These are phyloP conservation scores for Phoebastria nigripes DNA, from an alignment of 2,797 vertebrate species.

Conservation along the genomic window DNA sequence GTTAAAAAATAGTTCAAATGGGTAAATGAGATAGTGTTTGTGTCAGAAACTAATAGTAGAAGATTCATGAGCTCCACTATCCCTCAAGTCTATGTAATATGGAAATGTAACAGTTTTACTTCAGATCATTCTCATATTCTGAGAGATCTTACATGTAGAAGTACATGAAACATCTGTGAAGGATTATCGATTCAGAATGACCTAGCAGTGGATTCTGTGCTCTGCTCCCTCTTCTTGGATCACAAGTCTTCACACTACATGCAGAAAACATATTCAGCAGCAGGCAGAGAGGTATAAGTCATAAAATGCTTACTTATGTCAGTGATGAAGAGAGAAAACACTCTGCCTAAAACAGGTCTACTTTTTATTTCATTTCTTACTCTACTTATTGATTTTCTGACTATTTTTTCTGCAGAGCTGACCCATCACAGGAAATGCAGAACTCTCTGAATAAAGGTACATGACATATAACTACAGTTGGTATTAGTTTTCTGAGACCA, in stretches of 20 bases:
- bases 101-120: background rate
- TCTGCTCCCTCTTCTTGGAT: background rate
- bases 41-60: background rate
- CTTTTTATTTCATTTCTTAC: conserved; percentile 85
- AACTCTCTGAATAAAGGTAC: conserved; percentile 75
- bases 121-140: background rate
- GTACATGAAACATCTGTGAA: background rate
- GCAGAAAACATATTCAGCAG: background rate
- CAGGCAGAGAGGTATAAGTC: background rate
- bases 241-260: background rate
- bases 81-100: background rate
- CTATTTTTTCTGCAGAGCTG: conserved; percentile 80
- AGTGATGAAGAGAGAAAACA: conserved; percentile 48
- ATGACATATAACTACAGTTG: conserved; percentile 69
- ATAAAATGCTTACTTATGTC: background rate
- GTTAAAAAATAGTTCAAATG: background rate
- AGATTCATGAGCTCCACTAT: background rate
- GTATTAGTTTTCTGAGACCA: conserved; percentile 62
- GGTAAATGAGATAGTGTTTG: background rate
- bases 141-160: background rate
- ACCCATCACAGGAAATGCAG: conserved; percentile 81
- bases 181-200: background rate
- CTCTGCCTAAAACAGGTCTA: conserved; percentile 37
- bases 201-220: background rate
- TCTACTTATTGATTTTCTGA: conserved; percentile 87